Conservation (phyloP, 2,113 vertebrate genomes). For the Etheostoma spectabile region DNA sequence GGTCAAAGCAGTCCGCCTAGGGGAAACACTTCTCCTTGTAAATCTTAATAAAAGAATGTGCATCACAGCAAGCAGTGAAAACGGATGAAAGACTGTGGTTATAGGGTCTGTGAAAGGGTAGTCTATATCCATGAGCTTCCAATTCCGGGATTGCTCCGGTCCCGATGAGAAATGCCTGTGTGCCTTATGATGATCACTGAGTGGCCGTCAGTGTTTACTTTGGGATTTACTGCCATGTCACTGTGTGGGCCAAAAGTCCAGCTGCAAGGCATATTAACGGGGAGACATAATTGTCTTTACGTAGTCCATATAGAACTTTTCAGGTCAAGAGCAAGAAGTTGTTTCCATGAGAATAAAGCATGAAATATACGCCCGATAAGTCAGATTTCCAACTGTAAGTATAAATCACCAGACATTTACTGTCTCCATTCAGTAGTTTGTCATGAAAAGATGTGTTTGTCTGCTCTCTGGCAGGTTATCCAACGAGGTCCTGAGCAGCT, state of each 20-base stretch:
- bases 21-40: too few relatives aligned
- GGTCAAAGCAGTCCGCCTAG: too few relatives aligned
- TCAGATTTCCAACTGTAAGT: background rate
- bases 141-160: too few relatives aligned
- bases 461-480: background rate
- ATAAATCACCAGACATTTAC: background rate
- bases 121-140: too few relatives aligned
- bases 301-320: background rate
- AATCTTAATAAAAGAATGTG: background rate
- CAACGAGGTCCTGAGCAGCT: background rate
- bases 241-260: constrained; percentile 13
- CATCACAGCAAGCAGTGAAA: background rate
- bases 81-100: background rate
- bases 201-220: constrained; percentile 14
- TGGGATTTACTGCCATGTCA: constrained; percentile 11
- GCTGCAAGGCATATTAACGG: constrained; percentile 8
- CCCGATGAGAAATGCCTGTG: background rate
- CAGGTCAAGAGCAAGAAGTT: background rate
- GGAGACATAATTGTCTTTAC: constrained; percentile 17
- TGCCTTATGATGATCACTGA: constrained; percentile 6
- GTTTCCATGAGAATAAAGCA: background rate
- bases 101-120: background rate
- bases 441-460: background rate
- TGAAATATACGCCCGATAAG: background rate
- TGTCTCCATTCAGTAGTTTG: background rate